A percentile compares a stretch with the other conserved stretches of the same genome.
These are phyloP conservation scores for Drosophila tani DNA, from an alignment of 1,140 invertebrate species.

Conservation along the genomic window DNA sequence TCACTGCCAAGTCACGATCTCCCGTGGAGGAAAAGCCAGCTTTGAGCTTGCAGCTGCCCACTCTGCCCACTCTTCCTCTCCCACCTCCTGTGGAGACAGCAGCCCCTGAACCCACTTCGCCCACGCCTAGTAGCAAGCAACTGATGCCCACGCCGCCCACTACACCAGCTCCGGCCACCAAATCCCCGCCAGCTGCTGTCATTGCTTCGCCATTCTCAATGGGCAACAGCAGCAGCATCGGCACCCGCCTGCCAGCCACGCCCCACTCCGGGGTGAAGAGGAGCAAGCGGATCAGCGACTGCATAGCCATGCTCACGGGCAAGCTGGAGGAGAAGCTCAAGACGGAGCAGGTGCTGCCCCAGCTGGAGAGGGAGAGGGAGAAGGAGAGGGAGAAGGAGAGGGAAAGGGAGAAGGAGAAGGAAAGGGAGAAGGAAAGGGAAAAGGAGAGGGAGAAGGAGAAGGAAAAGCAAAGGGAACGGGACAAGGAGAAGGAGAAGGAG, in stretches of 20 bases:
- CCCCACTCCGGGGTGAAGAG: slow-evolving; percentile 60
- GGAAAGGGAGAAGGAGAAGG: too few relatives aligned
- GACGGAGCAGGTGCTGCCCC: slow-evolving; percentile 63
- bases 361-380: neutral
- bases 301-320: slow-evolving; percentile 86
- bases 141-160: slow-evolving; percentile 55
- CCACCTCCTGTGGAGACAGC: neutral
- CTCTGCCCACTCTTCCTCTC: neutral
- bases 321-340: slow-evolving; percentile 85
- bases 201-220: neutral
- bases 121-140: slow-evolving; percentile 52
- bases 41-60: slow-evolving; percentile 5
- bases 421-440: too few relatives aligned
- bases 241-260: slow-evolving; percentile 3
- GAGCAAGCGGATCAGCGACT: slow-evolving; percentile 86
- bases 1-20: slow-evolving; percentile 42
- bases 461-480: too few relatives aligned
- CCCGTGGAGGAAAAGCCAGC: slow-evolving; percentile 28
- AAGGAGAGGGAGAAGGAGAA: neutral
- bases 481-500: too few relatives aligned
- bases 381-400: neutral
- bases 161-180: slow-evolving; percentile 48
- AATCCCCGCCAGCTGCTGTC: slow-evolving; percentile 16
- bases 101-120: slow-evolving; percentile 15
- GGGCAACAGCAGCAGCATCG: neutral